phyloP scores from a whole-genome alignment of 2,888 invertebrate species.

The Ptilodon capucinus region DNA sequence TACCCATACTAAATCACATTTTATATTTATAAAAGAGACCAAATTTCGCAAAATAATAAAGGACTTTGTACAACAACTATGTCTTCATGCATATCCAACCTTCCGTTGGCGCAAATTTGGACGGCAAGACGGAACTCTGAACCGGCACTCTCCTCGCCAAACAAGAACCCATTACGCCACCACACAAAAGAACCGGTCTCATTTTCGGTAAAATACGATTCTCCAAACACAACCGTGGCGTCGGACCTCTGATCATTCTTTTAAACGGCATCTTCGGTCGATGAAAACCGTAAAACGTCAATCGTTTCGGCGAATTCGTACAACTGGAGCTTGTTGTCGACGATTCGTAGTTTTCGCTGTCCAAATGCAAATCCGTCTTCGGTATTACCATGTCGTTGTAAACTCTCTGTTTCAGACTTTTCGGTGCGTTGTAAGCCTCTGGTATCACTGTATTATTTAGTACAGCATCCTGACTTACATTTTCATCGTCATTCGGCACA shows the following conservation, averaged over 20 bases:
- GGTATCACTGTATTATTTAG: constrained; percentile 65
- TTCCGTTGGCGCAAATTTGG: constrained; percentile 76
- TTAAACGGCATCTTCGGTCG: constrained; percentile 69
- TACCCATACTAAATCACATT: too few species aligned
- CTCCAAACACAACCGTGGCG: constrained; percentile 66
- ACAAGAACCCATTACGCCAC: constrained; percentile 58
- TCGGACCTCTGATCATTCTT: constrained; percentile 60
- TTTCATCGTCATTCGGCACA: constrained; percentile 58
- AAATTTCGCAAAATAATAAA: constrained; percentile 38
- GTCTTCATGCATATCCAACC: constrained; percentile 69
- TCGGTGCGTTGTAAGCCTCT: constrained; percentile 46
- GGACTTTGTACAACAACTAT: constrained; percentile 40
- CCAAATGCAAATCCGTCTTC: constrained; percentile 80
- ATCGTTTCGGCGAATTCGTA: constrained; percentile 84
- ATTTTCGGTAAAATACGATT: constrained; percentile 50
- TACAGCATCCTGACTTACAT: constrained; percentile 37
- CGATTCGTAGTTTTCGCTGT: constrained; percentile 84
- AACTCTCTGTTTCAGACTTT: constrained; percentile 69
- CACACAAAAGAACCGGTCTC: constrained; percentile 56
- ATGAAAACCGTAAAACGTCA: constrained; percentile 68
- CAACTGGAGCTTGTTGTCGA: constrained; percentile 85
- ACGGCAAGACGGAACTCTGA: constrained; percentile 72
- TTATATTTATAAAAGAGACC: background rate
- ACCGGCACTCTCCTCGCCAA: constrained; percentile 79
- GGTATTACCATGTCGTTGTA: constrained; percentile 80